Conservation (phyloP, 2,888 invertebrate species). For the Mesoligia furuncula region DNA sequence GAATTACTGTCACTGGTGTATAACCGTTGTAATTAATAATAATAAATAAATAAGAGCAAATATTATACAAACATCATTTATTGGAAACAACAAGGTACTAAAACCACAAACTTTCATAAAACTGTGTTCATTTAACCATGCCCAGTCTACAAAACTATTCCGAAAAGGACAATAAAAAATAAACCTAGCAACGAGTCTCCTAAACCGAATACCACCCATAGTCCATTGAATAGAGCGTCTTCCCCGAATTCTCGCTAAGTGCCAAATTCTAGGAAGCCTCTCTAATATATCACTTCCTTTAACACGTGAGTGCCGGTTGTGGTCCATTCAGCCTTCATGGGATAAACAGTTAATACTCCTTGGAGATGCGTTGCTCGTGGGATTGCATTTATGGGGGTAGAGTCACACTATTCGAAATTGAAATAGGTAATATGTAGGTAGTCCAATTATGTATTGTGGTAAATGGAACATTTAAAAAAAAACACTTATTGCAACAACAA, state of each 20-base stretch:
- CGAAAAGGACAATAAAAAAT: neutral
- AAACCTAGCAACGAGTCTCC: neutral
- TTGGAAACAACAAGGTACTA: too few species aligned
- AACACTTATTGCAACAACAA: too few species aligned
- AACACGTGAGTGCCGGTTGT: neutral
- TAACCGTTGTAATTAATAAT: too few species aligned
- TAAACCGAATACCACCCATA: constrained; percentile 25
- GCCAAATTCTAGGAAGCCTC: constrained; percentile 52
- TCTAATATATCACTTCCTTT: constrained; percentile 47
- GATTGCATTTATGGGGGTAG: constrained; percentile 14
- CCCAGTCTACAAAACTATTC: neutral
- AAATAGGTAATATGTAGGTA: neutral
- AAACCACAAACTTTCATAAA: neutral
- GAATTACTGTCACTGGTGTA: too few species aligned
- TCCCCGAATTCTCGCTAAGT: constrained; percentile 49
- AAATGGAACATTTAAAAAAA: neutral
- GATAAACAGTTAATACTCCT: constrained; percentile 38
- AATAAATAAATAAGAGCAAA: neutral
- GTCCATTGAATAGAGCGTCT: constrained; percentile 27
- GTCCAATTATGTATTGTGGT: neutral
- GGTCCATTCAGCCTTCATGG: constrained; percentile 42
- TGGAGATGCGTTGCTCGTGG: constrained; percentile 8
- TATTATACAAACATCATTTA: neutral
- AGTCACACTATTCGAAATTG: neutral
- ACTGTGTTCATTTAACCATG: neutral